Conservation (phyloP, 1,140 invertebrate species). For the Brachionus manjavacas region DNA sequence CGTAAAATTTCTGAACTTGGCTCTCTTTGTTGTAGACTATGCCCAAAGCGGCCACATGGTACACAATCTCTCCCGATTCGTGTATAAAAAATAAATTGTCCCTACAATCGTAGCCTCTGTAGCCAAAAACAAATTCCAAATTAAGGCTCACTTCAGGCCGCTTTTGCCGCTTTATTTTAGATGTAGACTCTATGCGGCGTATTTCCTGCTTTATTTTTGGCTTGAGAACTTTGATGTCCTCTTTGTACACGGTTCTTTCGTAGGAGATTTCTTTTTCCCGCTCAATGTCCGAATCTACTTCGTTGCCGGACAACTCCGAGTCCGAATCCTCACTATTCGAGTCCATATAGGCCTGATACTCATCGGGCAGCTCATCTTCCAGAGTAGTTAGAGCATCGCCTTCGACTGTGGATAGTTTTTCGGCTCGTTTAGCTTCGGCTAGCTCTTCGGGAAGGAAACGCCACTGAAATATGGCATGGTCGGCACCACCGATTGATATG, state of each 20-base stretch:
- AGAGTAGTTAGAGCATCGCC: not conserved
- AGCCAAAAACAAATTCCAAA: conserved; percentile 57
- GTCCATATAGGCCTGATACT: conserved; percentile 48
- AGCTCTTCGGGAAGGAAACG: conserved; percentile 48
- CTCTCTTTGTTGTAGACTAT: conserved; percentile 53
- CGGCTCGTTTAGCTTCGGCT: conserved; percentile 30
- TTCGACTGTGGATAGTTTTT: not conserved
- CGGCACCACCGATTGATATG: conserved; percentile 56
- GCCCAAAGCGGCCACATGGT: conserved; percentile 56
- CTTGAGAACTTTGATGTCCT: conserved; percentile 44
- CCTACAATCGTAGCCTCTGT: conserved; percentile 58
- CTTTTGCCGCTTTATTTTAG: conserved; percentile 50
- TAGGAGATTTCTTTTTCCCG: conserved; percentile 55
- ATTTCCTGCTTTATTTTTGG: not conserved
- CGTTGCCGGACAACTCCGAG: conserved; percentile 55
- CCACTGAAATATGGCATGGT: conserved; percentile 59
- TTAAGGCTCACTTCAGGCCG: conserved; percentile 52
- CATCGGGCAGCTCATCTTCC: conserved; percentile 1
- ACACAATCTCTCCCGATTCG: conserved; percentile 51
- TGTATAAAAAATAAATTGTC: conserved; percentile 58
- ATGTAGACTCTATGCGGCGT: conserved; percentile 46
- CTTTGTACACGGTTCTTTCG: conserved; percentile 51
- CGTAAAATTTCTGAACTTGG: conserved; percentile 54
- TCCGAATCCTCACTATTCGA: conserved; percentile 57
- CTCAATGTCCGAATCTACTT: conserved; percentile 56